phyloP scores from a whole-genome alignment of 2,888 invertebrate species.

The Eugnorisma glareosa region DNA sequence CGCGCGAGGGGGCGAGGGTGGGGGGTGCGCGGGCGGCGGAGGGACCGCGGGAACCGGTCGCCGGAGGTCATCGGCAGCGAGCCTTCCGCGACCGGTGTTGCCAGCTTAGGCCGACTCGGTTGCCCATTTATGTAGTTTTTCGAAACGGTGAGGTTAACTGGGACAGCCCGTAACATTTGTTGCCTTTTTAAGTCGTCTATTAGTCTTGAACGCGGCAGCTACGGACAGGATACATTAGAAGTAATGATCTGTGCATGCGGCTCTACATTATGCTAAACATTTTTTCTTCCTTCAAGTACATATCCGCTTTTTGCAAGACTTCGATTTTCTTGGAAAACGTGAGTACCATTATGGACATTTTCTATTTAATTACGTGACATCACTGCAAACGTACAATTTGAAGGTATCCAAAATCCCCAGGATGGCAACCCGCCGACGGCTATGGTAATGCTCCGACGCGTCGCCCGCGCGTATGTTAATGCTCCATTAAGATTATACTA shows the following conservation, averaged over 20 bases:
- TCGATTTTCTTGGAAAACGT: slow-evolving; percentile 24
- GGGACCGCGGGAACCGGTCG: slow-evolving; percentile 86
- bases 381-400: not conserved
- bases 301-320: slow-evolving; percentile 31
- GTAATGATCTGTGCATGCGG: slow-evolving; percentile 65
- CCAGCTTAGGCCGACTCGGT: slow-evolving; percentile 78
- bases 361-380: not conserved
- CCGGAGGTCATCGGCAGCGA: slow-evolving; percentile 89
- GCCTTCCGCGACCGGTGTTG: slow-evolving; percentile 89
- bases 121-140: slow-evolving; percentile 83
- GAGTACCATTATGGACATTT: not conserved
- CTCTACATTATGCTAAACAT: slow-evolving; percentile 49
- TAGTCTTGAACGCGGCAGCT: slow-evolving; percentile 69
- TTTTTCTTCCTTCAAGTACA: slow-evolving; percentile 34
- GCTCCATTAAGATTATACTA: slow-evolving; percentile 91
- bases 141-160: slow-evolving; percentile 77
- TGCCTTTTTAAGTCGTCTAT: slow-evolving; percentile 75
- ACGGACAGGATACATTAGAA: slow-evolving; percentile 69
- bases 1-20: slow-evolving; percentile 75
- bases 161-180: slow-evolving; percentile 78
- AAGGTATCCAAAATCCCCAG: slow-evolving; percentile 43
- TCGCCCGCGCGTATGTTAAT: slow-evolving; percentile 89
- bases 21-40: slow-evolving; percentile 69
- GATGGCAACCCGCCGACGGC: slow-evolving; percentile 79
- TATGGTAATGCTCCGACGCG: slow-evolving; percentile 82